phyloP scores from a whole-genome alignment of 2,113 vertebrate genomes.

The human (Homo sapiens) region DNA sequence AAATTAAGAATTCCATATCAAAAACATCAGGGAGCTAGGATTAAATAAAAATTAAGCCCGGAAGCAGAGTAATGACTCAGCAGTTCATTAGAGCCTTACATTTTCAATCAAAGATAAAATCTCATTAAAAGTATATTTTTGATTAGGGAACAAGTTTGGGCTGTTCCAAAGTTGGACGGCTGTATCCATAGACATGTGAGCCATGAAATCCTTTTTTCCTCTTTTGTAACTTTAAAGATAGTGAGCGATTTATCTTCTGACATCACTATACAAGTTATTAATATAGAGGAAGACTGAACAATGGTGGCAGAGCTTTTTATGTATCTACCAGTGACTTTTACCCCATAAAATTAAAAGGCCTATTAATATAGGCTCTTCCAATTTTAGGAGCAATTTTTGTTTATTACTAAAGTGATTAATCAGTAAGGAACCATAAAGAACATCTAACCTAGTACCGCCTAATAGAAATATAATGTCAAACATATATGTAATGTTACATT shows the following conservation, averaged over 20 bases:
- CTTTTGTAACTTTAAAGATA: slow-evolving; percentile 9
- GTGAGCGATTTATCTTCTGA: slow-evolving; percentile 19
- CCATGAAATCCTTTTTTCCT: background rate
- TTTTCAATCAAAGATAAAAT: slow-evolving; percentile 71
- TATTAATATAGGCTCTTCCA: background rate
- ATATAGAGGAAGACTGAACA: background rate
- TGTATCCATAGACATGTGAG: slow-evolving; percentile 18
- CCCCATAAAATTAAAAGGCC: background rate
- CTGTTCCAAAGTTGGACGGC: background rate
- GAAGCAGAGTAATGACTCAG: slow-evolving; percentile 58
- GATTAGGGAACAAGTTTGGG: slow-evolving; percentile 65
- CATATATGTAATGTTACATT: rapidly evolving
- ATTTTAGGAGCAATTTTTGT: slow-evolving; percentile 37
- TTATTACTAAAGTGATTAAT: background rate
- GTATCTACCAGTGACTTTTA: background rate
- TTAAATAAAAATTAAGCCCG: slow-evolving; percentile 72
- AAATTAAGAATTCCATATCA: slow-evolving; percentile 51
- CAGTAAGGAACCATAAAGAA: background rate
- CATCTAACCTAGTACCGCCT: background rate
- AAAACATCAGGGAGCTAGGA: slow-evolving; percentile 56
- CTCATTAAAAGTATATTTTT: slow-evolving; percentile 70
- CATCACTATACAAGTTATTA: background rate
- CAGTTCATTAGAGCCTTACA: slow-evolving; percentile 48
- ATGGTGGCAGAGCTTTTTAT: background rate
- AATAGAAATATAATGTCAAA: rapidly evolving